Evolutionary conservation across 2,888 invertebrate genomes (phyloP).

Genomic region (Trachelus troglodyta): DNA sequence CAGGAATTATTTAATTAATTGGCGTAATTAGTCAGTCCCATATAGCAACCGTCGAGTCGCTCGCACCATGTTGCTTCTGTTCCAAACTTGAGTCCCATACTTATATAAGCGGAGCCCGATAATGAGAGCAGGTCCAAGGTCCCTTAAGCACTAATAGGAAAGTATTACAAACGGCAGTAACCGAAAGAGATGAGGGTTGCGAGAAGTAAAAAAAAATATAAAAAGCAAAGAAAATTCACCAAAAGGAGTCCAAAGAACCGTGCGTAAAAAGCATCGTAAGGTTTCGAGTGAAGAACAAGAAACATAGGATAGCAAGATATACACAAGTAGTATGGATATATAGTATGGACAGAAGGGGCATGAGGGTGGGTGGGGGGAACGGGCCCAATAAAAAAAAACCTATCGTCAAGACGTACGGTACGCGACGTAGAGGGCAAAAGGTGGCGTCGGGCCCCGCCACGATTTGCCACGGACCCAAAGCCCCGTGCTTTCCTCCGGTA

Average conservation of each 20-base stretch:
- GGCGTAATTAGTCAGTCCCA: conserved; percentile 49
- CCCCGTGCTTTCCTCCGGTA: conserved; percentile 20
- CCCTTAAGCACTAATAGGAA: conserved; percentile 53
- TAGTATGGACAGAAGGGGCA: neutral
- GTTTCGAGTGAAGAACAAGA: conserved; percentile 46
- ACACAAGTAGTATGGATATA: neutral
- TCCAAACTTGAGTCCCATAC: neutral
- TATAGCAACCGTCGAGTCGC: conserved; percentile 11
- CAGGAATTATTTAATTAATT: conserved; percentile 58
- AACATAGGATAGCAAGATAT: conserved; percentile 39
- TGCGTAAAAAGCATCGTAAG: conserved; percentile 45
- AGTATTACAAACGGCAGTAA: conserved; percentile 34
- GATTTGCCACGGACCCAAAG: conserved; percentile 54
- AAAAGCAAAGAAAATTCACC: neutral
- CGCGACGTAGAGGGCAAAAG: neutral
- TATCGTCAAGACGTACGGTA: neutral
- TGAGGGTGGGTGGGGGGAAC: conserved; percentile 25
- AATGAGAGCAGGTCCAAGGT: neutral
- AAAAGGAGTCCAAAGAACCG: conserved; percentile 22
- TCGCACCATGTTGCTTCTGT: neutral
- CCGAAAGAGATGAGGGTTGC: conserved; percentile 1
- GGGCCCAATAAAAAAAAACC: conserved; percentile 40
- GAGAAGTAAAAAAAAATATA: conserved; percentile 18
- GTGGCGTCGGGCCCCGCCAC: conserved; percentile 35
- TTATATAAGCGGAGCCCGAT: neutral